Conservation (phyloP, 2,888 invertebrate genomes). For the Mythimna ferrago region DNA sequence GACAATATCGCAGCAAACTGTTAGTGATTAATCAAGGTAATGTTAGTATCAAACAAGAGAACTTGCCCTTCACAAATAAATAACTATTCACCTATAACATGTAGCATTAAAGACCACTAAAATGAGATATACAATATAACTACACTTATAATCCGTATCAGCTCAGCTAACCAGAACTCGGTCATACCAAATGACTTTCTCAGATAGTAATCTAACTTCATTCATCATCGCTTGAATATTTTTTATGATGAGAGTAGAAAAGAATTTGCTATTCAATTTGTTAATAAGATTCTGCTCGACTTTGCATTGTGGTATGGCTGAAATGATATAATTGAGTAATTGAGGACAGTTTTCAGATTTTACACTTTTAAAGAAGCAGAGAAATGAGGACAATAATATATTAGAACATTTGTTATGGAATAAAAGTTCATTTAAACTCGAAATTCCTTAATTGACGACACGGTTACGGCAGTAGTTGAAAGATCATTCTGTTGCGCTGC, state of each 20-base stretch:
- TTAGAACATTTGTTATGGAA: not conserved
- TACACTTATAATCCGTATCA: conserved; percentile 1
- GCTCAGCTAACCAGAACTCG: conserved; percentile 33
- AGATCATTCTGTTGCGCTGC: too few species aligned
- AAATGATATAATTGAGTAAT: not conserved
- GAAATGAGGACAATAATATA: not conserved
- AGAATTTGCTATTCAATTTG: conserved; percentile 32
- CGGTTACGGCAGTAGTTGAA: too few species aligned
- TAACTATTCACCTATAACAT: not conserved
- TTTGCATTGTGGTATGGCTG: not conserved
- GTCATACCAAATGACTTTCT: conserved; percentile 52
- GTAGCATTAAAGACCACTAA: not conserved
- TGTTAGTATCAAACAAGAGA: too few species aligned
- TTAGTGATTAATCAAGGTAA: not conserved
- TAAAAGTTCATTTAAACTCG: not conserved
- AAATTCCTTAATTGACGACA: not conserved
- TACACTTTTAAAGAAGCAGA: not conserved
- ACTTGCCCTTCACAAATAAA: conserved; percentile 7
- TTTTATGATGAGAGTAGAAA: conserved; percentile 51
- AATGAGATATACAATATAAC: not conserved
- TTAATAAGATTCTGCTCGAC: conserved; percentile 17
- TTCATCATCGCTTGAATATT: conserved; percentile 40
- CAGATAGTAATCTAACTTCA: conserved; percentile 46
- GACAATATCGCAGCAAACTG: not conserved
- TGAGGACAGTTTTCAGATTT: not conserved